phyloP scores from a whole-genome alignment of 2,888 invertebrate genomes.

The Leptinotarsa haldemani region DNA sequence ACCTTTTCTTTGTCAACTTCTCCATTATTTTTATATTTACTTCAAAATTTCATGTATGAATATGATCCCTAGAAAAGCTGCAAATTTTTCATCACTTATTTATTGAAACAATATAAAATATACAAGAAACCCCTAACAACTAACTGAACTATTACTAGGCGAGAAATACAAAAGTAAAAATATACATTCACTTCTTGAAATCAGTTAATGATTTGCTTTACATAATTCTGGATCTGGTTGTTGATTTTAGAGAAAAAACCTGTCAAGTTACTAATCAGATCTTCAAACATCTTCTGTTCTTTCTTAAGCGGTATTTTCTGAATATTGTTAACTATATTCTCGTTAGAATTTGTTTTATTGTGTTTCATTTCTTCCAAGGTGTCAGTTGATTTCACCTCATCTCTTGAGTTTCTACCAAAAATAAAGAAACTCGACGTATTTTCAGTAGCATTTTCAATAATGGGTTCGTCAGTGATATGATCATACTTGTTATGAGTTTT shows the following conservation, averaged over 20 bases:
- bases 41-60: too few species aligned
- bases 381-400: background rate
- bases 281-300: constrained; percentile 27
- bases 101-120: too few species aligned
- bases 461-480: background rate
- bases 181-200: too few species aligned
- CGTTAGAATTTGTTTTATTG: background rate
- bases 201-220: constrained; percentile 22
- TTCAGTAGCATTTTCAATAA: background rate
- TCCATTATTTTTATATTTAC: too few species aligned
- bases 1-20: too few species aligned
- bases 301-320: constrained; percentile 33
- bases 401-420: background rate
- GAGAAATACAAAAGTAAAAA: too few species aligned
- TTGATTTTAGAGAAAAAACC: constrained; percentile 35
- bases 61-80: too few species aligned
- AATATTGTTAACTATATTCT: constrained; percentile 23
- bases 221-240: constrained; percentile 23
- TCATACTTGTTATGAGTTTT: background rate
- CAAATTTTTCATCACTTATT: too few species aligned
- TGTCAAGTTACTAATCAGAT: constrained; percentile 31
- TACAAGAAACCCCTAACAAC: too few species aligned
- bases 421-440: background rate
- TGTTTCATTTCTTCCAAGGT: background rate
- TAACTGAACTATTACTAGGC: too few species aligned